These are phyloP conservation scores for Rhombomys opimus DNA, from an alignment of 2,113 vertebrate genomes.

Conservation along the genomic window DNA sequence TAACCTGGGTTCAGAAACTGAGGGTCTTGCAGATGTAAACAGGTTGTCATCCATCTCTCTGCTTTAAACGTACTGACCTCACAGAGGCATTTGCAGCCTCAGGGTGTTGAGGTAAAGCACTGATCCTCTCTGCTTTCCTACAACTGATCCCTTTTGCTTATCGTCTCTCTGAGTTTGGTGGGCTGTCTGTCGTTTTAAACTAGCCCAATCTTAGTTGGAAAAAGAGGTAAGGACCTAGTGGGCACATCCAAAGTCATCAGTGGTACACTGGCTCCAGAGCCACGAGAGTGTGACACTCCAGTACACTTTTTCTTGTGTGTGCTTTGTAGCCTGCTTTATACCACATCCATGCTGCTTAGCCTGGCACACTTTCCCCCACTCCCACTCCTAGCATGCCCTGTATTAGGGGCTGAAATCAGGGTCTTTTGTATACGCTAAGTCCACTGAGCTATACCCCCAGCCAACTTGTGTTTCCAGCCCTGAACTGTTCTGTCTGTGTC, in stretches of 20 bases:
- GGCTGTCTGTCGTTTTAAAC: background rate
- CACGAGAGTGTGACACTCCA: background rate
- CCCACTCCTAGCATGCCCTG: background rate
- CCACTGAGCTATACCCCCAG: background rate
- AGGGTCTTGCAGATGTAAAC: background rate
- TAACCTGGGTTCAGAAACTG: background rate
- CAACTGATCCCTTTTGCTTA: background rate
- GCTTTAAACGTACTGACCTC: background rate
- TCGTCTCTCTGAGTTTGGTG: background rate
- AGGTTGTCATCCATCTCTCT: background rate
- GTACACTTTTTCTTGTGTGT: background rate
- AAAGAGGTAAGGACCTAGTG: background rate
- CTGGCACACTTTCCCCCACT: background rate
- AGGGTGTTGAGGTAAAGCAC: background rate
- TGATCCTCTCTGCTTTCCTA: background rate
- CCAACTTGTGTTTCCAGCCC: background rate
- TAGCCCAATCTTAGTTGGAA: conserved; percentile 18
- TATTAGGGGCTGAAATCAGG: background rate
- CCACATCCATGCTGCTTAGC: background rate
- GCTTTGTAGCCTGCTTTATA: background rate
- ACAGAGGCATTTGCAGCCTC: background rate
- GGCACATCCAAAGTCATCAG: background rate
- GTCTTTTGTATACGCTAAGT: no score
- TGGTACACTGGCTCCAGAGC: background rate
- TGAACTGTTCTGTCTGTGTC: fast-evolving